phyloP scores from a whole-genome alignment of 2,797 vertebrate species.

The Lithobates pipiens region DNA sequence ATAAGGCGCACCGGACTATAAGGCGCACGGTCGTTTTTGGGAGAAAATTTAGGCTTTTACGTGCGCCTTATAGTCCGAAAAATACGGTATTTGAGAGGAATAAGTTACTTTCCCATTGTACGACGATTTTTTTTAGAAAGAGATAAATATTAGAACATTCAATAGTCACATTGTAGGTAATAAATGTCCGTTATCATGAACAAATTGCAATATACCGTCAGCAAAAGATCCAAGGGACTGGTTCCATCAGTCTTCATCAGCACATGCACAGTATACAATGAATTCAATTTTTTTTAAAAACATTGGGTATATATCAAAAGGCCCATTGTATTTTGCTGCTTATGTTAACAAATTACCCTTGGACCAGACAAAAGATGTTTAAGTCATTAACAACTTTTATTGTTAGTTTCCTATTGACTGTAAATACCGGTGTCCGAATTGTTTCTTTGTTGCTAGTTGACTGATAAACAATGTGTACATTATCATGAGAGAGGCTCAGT shows the following conservation, averaged over 20 bases:
- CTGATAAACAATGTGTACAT: not conserved
- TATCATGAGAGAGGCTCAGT: not conserved
- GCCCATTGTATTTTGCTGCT: not conserved
- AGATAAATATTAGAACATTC: too few relatives aligned
- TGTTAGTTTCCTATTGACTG: slow-evolving; percentile 1
- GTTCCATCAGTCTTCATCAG: not conserved
- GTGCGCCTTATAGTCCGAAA: too few relatives aligned
- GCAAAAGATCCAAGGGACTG: not conserved
- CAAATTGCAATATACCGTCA: not conserved
- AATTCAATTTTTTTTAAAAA: not conserved
- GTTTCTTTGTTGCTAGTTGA: slow-evolving; percentile 3
- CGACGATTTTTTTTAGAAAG: too few relatives aligned
- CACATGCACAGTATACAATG: not conserved
- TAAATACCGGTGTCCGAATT: not conserved
- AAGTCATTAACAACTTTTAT: slow-evolving; percentile 11
- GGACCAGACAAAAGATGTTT: not conserved
- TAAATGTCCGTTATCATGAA: not conserved
- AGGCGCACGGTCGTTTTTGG: too few relatives aligned
- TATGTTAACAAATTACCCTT: not conserved
- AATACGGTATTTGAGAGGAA: too few relatives aligned
- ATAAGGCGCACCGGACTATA: too few relatives aligned
- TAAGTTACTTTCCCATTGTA: too few relatives aligned
- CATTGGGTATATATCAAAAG: not conserved
- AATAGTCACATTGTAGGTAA: too few relatives aligned
- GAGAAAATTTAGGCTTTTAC: too few relatives aligned